phyloP scores from a whole-genome alignment of 2,797 vertebrate species.

The Perodicticus potto region DNA sequence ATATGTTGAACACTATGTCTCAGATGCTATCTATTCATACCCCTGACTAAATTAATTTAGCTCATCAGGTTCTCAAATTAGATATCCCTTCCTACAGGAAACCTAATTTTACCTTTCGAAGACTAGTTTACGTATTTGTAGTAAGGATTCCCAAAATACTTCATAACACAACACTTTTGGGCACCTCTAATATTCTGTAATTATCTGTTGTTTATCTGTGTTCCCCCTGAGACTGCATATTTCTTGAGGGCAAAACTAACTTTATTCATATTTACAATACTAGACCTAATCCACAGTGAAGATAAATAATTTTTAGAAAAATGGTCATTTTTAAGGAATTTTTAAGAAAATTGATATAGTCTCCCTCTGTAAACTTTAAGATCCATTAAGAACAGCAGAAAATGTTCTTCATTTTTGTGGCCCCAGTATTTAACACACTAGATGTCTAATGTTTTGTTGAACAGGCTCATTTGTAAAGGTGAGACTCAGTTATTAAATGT shows the following conservation, averaged over 20 bases:
- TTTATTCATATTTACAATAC: conserved; percentile 20
- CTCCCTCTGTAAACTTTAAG: not conserved
- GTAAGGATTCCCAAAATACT: not conserved
- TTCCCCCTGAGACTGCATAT: not conserved
- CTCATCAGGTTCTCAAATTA: not conserved
- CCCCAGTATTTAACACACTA: not conserved
- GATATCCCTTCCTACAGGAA: not conserved
- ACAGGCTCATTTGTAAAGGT: not conserved
- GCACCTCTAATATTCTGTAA: not conserved
- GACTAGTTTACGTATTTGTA: not conserved
- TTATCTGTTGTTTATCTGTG: not conserved
- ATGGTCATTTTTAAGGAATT: not conserved
- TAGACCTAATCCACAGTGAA: not conserved
- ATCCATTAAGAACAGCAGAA: not conserved
- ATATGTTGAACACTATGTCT: not conserved
- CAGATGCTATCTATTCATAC: not conserved
- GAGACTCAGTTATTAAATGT: not conserved
- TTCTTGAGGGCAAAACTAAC: not conserved
- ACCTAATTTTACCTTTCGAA: not conserved
- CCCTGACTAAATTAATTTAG: not conserved
- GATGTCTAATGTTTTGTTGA: not conserved
- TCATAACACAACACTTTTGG: not conserved
- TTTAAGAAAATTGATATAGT: not conserved
- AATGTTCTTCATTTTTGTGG: not conserved
- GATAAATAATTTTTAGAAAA: not conserved